Evolutionary conservation across 2,888 invertebrate species (phyloP), one percentile per base, ranked within the genome.

Genomic region (Zygaena filipendulae): DNA sequence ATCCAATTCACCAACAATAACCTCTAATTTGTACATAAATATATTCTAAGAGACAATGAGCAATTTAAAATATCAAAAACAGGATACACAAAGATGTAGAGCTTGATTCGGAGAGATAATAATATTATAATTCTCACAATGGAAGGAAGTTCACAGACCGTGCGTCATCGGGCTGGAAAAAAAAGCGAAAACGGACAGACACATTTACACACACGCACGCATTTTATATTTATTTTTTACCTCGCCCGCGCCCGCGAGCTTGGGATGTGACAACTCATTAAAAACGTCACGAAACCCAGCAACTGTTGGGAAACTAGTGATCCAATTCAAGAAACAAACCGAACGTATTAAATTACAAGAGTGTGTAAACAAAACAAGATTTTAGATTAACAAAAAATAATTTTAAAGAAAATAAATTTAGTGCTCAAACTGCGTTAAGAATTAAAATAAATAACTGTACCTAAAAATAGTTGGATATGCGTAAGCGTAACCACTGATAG

Each of bases 81-180:
- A 29, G 11, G 32, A 26, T 29, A 19, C 21, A 16, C 25, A 27
- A 30, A 21, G 22, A 32, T 34, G 32, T 26, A 24, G 30, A 21
- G 24, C 29, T 14, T 36, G 32, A 37, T 42, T 43, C 38, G 41
- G 41, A 47, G 46, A 39, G 44, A 47, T 49, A n/a, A n/a, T n/a
- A n/a, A n/a, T n/a, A n/a, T n/a, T n/a, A 45, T 45, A 47, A 52
- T 66, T 69, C 64, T 63, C 69, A 77, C 75, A 77, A 75, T 74
- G 72, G 68, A 45, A 75, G 74, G 75, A 75, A 75, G 75, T 72
- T 64, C 68, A 62, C 68, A 67, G 60, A 59, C 59, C 51, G 64
- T 74, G 75, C 72, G 71, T 77, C 74, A 75, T 68, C 56, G 47
- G 38, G 40, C 36, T 39, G 32, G 42, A 43, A 41, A 35, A 57